Base-by-base conservation (phyloP, 2,113 vertebrate species). In the Chrysochloris asiatica region DNA sequence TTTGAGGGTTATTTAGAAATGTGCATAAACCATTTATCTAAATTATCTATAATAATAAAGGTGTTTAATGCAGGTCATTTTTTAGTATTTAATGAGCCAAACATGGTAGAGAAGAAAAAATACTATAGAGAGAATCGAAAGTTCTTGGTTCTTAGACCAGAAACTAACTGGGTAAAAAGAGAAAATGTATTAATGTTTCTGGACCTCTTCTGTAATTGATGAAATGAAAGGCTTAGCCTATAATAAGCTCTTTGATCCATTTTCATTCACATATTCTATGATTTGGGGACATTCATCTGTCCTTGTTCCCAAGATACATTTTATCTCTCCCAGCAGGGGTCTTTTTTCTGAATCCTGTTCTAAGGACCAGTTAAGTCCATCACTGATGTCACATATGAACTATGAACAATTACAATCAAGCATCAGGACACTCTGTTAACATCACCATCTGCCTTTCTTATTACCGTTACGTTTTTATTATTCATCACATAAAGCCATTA, bases 401-500 rank as follows among this genome's bases (percentile, higher is more conserved):
- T 83, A 89, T 52, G 47, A 65, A 90, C 83, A 94, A 16, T 76
- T 95, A 56, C 36, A 86, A 30, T 45, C 19, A 72, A 87, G 65
- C 65, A 72, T 85, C 86, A 75, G 80, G 90, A 93, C 41, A 92
- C n/a, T 85, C 87, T 95, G 78, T 43, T 95, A 90, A 94, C 89
- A 94, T 90, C 71, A 4, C 90, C 86, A 93, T 0, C 4, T 93
- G 86, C 76, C 84, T 95, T 96, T 93, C 94, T 81, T 88, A 95
- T 96, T 94, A 94, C 63, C 79, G 75, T 91, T 93, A 88, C 93
- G 71, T 96, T 93, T 91, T 95, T 90, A 4, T 50, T 47, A 95
- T 96, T 95, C 88, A 77, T 86, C 54, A 26, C 72, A 85, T 67
- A 86, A 95, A 72, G 69, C 79, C 71, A 95, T 97, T 97, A 96